phyloP scores from a whole-genome alignment of 2,888 invertebrate species.

The Polymixis flavicincta region DNA sequence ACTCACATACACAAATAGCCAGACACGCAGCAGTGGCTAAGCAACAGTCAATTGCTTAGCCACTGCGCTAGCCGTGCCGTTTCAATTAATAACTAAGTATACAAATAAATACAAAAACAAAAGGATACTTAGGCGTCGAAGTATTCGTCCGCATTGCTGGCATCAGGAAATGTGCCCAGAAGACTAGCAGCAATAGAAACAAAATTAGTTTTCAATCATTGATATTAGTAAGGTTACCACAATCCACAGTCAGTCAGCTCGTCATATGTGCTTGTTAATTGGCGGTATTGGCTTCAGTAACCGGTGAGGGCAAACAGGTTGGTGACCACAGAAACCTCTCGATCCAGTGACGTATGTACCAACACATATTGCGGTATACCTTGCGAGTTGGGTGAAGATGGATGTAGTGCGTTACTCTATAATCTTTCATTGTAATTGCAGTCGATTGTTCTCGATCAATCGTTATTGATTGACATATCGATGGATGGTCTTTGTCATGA shows the following conservation, averaged over 20 bases:
- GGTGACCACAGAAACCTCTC: slow-evolving; percentile 33
- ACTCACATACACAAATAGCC: no score
- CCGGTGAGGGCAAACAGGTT: slow-evolving; percentile 1
- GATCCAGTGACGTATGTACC: slow-evolving; percentile 13
- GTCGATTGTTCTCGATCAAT: background rate
- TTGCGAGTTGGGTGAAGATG: background rate
- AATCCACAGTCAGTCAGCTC: background rate
- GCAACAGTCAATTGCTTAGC: no score
- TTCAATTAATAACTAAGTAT: no score
- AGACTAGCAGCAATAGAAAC: no score
- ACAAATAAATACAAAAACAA: no score
- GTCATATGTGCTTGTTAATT: slow-evolving; percentile 12
- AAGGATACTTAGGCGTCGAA: no score
- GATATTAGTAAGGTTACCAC: background rate
- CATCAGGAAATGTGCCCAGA: no score
- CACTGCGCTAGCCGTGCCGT: no score
- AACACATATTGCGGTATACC: background rate
- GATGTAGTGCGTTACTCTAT: background rate
- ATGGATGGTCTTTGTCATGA: no score
- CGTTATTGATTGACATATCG: background rate
- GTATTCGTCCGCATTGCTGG: no score
- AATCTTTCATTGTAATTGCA: background rate
- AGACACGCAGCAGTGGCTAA: no score
- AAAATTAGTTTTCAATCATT: no score
- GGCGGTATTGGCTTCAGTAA: slow-evolving; percentile 3